phyloP scores from a whole-genome alignment of 2,797 vertebrate genomes.

The Psittacula derbiana region DNA sequence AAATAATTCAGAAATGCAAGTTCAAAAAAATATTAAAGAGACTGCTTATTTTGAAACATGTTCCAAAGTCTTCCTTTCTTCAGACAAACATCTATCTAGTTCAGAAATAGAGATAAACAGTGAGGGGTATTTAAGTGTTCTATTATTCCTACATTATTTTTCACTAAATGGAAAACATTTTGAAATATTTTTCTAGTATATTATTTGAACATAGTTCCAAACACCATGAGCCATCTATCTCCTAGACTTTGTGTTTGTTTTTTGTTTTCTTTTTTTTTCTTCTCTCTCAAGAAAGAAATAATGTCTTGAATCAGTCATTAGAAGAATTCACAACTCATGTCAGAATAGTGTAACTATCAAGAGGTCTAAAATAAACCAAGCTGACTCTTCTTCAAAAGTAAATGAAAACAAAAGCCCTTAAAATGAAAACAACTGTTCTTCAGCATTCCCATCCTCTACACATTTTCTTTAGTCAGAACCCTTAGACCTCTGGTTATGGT shows the following conservation, averaged over 20 bases:
- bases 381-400: conserved; percentile 48
- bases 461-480: not conserved
- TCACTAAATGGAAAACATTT: conserved; percentile 22
- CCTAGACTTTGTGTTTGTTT: not conserved
- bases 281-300: not conserved
- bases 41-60: not conserved
- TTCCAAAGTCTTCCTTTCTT: not conserved
- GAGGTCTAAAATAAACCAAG: conserved; percentile 45
- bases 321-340: conserved; percentile 11
- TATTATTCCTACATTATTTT: not conserved
- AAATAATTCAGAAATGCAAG: not conserved
- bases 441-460: not conserved
- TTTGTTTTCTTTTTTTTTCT: not conserved
- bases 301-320: conserved; percentile 10
- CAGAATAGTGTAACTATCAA: not conserved
- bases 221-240: not conserved
- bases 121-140: not conserved
- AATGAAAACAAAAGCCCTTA: conserved; percentile 29
- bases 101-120: not conserved
- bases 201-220: conserved; percentile 18
- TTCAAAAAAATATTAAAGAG: not conserved
- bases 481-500: not conserved
- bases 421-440: conserved; percentile 47
- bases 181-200: not conserved
- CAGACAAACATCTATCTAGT: not conserved